phyloP scores from a whole-genome alignment of 2,797 vertebrate species.

The Pelochelys cantorii region DNA sequence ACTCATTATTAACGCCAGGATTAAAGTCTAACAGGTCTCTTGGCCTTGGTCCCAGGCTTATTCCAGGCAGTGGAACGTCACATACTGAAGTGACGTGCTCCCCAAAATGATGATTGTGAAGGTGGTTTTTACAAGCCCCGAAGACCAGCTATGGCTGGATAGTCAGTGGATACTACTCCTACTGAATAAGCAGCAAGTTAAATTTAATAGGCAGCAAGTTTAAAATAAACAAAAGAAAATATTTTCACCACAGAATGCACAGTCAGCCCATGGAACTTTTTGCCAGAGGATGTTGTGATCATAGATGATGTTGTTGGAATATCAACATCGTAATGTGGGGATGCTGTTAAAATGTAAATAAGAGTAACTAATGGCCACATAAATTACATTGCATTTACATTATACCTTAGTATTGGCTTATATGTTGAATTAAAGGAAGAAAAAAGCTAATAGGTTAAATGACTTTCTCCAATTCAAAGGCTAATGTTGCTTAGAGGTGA shows the following conservation, averaged over 20 bases:
- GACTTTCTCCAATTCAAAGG: not conserved
- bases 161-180: not conserved
- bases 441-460: not conserved
- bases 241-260: too few relatives aligned
- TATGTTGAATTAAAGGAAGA: not conserved
- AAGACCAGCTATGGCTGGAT: not conserved
- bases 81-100: not conserved
- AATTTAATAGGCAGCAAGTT: too few relatives aligned
- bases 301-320: constrained; percentile 14
- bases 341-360: constrained; percentile 57
- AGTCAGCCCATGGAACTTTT: too few relatives aligned
- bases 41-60: not conserved
- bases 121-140: not conserved
- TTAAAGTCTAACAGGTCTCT: not conserved
- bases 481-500: not conserved
- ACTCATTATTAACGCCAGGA: not conserved
- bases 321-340: constrained; percentile 12
- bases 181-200: too few relatives aligned
- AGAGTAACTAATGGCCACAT: constrained; percentile 9
- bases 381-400: constrained; percentile 42
- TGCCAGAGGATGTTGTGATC: not conserved
- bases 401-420: not conserved
- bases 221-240: too few relatives aligned
- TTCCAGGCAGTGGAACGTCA: not conserved
- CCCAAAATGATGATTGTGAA: not conserved